Evolutionary conservation across 2,797 vertebrate species (phyloP).

Genomic region (Parotocinclus haroldoi): DNA sequence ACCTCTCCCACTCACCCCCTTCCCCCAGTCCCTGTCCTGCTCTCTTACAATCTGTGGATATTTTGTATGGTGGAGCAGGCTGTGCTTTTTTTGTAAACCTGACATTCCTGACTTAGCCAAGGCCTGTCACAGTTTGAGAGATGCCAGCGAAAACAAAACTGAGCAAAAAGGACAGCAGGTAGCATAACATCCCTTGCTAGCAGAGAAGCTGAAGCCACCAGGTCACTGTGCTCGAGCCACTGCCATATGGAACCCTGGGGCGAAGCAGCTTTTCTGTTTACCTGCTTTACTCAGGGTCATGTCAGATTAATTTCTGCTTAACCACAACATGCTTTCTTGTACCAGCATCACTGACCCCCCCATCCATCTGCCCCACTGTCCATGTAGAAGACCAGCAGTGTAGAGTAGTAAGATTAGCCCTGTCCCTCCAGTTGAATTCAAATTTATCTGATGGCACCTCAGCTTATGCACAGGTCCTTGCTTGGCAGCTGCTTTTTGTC

Average conservation of each 20-base stretch:
- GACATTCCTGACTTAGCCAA: constrained; percentile 68
- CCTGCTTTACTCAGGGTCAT: constrained; percentile 72
- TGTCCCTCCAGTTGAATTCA: background rate
- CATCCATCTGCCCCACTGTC: constrained; percentile 23
- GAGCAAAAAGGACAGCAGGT: constrained; percentile 65
- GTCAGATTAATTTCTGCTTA: constrained; percentile 70
- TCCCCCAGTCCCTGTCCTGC: constrained; percentile 16
- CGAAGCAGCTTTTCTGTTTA: constrained; percentile 76
- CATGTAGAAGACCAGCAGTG: constrained; percentile 3
- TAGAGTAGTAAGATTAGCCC: constrained; percentile 20
- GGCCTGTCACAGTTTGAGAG: constrained; percentile 71
- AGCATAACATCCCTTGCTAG: constrained; percentile 42
- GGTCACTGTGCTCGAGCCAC: constrained; percentile 65
- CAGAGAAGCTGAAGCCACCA: constrained; percentile 41
- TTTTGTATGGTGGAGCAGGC: constrained; percentile 28
- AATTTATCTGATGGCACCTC: background rate
- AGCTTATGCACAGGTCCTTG: background rate
- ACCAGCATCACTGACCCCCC: constrained; percentile 56
- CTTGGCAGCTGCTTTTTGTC: no score
- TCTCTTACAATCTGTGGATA: constrained; percentile 10
- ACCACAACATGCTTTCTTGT: constrained; percentile 64
- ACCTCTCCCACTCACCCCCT: constrained; percentile 29
- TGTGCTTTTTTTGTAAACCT: constrained; percentile 46
- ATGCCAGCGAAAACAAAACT: constrained; percentile 66
- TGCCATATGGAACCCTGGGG: constrained; percentile 77